Base-by-base conservation (phyloP, 2,888 invertebrate species). In the Agriopis leucophaearia region DNA sequence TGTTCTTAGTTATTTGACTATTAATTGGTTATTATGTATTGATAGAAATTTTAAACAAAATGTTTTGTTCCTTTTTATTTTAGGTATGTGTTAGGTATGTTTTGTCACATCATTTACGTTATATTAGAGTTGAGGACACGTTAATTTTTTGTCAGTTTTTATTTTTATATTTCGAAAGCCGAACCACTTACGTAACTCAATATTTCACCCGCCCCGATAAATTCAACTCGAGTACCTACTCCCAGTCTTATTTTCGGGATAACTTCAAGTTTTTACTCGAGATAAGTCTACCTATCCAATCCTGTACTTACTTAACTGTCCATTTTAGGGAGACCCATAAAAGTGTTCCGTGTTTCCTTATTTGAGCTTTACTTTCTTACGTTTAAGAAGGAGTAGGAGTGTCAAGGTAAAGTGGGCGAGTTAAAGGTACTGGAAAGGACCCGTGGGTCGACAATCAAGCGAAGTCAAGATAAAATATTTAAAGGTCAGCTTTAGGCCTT, bases 401-500 rank as follows among this genome's bases (percentile, higher is more conserved):
- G 77, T 83, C 89, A 83, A 78, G 78, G 75, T 86, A 82, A 69
- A 77, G 76, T 90, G 89, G 90, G 69, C 75, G 78, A 83, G 83
- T 85, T 82, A 84, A 67, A 87, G 85, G 86, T 85, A 86, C 84
- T 87, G 81, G 84, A 86, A 86, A 86, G 88, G 87, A 83, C 83
- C 83, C 88, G 85, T 86, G 89, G 88, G 90, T 89, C 87, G 89
- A 87, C 91, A 90, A 92, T 92, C 90, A 89, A 88, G 84, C 84
- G 82, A 85, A 88, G 88, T 89, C 83, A 84, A 91, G 91, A 92
- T 93, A 91, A 92, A 92, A 91, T 92, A 92, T 91, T 91, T 91
- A 90, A 88, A 92, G 91, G 90, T 91, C 89, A 89, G 85, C 85
- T 87, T 86, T 80, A 80, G 85, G 81, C 81, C 83, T 83, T 82